Percentiles rank a stretch among this genome's conserved stretches.
Conservation (phyloP, 1,140 invertebrate genomes). For the Cecropterus lyciades region DNA sequence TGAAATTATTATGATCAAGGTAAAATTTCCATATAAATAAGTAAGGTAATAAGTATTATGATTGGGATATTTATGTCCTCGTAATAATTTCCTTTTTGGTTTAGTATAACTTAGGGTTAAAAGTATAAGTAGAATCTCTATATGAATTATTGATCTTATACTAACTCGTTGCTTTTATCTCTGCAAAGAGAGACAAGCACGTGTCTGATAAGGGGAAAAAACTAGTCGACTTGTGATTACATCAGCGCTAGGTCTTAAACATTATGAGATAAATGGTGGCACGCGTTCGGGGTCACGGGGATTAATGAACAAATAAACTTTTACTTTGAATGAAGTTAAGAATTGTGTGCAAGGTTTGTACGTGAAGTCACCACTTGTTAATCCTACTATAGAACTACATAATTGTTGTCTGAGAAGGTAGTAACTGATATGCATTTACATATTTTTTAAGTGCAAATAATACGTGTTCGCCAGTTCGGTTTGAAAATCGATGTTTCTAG, state of each 20-base stretch:
- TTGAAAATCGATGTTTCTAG: too few relatives aligned
- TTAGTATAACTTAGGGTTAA: background rate
- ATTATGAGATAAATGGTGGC: constrained; percentile 4
- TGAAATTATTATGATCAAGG: too few relatives aligned
- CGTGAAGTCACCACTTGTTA: too few relatives aligned
- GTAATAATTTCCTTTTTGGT: background rate
- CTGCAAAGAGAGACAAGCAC: background rate
- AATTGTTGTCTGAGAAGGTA: too few relatives aligned
- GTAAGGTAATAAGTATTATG: too few relatives aligned
- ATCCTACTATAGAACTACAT: too few relatives aligned
- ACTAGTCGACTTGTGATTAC: constrained; percentile 7
- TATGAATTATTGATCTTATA: background rate
- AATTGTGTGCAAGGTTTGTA: too few relatives aligned
- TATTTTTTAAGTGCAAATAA: too few relatives aligned
- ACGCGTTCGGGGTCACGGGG: constrained; percentile 2
- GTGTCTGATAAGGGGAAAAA: constrained; percentile 15
- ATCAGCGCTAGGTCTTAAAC: constrained; percentile 1
- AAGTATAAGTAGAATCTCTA: background rate
- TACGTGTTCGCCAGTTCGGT: too few relatives aligned
- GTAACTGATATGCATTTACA: too few relatives aligned
- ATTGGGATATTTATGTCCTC: background rate
- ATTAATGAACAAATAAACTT: background rate
- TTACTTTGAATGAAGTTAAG: background rate
- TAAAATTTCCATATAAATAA: too few relatives aligned
- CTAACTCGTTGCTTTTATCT: background rate